Evolutionary conservation across 2,888 invertebrate species (phyloP), one percentile per base, ranked within the genome.

Genomic region (Cerastis leucographa): DNA sequence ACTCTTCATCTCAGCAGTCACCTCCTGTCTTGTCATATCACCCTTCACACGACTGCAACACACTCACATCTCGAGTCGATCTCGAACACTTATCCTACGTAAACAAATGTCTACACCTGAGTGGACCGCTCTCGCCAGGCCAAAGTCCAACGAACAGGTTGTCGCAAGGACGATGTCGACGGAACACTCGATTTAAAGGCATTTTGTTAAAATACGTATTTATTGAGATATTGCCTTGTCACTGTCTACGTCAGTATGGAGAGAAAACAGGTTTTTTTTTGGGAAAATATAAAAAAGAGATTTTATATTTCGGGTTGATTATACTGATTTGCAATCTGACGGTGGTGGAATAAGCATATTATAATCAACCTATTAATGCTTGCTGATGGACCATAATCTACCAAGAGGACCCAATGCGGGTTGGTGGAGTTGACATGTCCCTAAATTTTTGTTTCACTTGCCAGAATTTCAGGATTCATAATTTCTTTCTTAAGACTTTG

Each of bases 141-240:
- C 72, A 76, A 85, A 83, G 85, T 85, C 83, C 85, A 49, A 7
- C 11, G 67, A 85, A 85, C 85, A 49, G 85, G 85, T 85, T 51
- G 49, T 0, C 35, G 25, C 85, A 85, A 85, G 85, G 85, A 85
- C 85, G 54, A 4, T 17, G 22, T 64, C 79, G 42, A 19, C 35
- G 22, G 46, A 69, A 68, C 64, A 19, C 44, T 65, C 14, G 35
- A 35, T 62, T 59, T n/a, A 42, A 68, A 61, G 35, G 14, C 49
- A 54, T 73, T 83, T 75, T 61, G 74, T 29, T 70, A 59, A 72
- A 74, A 64, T 56, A 46, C 40, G 35, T 35, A 35, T 59, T 67
- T 62, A 59, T 71, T 19, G 0, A 69, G 14, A 17, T 72, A 40
- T 0, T 74, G 46, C 19, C 22, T 72, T 35, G 46, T 54, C 70